A percentile compares a stretch with the other conserved stretches of the same genome.
phyloP scores from a whole-genome alignment of 2,797 vertebrate species.

The Schizopygopsis malacanthus region DNA sequence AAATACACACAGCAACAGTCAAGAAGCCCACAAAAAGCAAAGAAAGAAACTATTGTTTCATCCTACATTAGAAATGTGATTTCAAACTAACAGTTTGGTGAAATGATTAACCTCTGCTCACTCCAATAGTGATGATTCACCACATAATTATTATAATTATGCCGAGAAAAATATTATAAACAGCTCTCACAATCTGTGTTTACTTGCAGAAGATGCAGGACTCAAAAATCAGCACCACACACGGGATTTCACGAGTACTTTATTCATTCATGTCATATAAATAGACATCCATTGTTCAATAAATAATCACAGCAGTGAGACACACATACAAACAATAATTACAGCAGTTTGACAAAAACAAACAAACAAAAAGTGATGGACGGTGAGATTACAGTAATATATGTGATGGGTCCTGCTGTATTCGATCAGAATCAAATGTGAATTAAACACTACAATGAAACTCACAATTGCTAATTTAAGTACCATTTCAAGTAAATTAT shows the following conservation, averaged over 20 bases:
- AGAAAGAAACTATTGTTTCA: constrained; percentile 18
- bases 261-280: constrained; percentile 85
- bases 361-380: constrained; percentile 33
- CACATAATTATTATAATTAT: background rate
- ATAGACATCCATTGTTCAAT: constrained; percentile 88
- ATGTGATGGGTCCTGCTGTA: background rate
- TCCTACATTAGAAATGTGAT: background rate
- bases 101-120: background rate
- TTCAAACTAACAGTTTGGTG: background rate
- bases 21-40: constrained; percentile 30
- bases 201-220: constrained; percentile 4
- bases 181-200: background rate
- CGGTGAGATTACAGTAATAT: constrained; percentile 19
- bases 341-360: constrained; percentile 60
- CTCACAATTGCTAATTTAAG: background rate
- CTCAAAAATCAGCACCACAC: constrained; percentile 50
- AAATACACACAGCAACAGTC: constrained; percentile 46
- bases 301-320: constrained; percentile 85
- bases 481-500: constrained; percentile 8
- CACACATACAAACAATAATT: constrained; percentile 56
- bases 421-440: background rate
- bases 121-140: constrained; percentile 17
- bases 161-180: background rate
- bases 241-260: constrained; percentile 81
- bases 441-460: background rate